Evolutionary conservation across 2,113 vertebrate species (phyloP).

Genomic region (Hepsetus odoe): DNA sequence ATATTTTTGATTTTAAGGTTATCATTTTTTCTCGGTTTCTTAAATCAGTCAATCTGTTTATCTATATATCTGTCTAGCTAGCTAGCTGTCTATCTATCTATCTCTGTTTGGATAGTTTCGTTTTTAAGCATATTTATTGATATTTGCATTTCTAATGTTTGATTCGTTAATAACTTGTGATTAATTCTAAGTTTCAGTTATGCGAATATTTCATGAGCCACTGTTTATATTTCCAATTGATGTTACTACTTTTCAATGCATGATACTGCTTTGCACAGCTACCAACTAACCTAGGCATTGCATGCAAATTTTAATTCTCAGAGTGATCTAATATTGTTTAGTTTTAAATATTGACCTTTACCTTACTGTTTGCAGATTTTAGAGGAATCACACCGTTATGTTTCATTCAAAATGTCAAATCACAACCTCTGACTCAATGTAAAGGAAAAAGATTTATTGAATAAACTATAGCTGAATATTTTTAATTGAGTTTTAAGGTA

Average conservation of each 20-base stretch:
- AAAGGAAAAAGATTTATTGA: not conserved
- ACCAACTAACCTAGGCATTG: not conserved
- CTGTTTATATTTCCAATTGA: not conserved
- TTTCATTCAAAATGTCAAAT: not conserved
- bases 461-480: not conserved
- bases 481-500: not conserved
- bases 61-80: constrained; percentile 42
- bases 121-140: too few species aligned
- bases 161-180: not conserved
- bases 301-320: not conserved
- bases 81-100: constrained; percentile 42
- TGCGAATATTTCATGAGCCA: not conserved
- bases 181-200: not conserved
- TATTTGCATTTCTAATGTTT: not conserved
- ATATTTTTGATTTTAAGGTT: constrained; percentile 12
- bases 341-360: not conserved
- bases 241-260: not conserved
- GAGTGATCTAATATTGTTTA: not conserved
- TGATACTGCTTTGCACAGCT: not conserved
- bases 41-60: not conserved
- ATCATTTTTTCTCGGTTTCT: not conserved
- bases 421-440: not conserved
- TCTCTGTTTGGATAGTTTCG: not conserved
- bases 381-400: not conserved
- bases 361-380: not conserved